These are phyloP conservation scores for Scylla paramamosain DNA, from an alignment of 1,140 invertebrate genomes.

Conservation along the genomic window DNA sequence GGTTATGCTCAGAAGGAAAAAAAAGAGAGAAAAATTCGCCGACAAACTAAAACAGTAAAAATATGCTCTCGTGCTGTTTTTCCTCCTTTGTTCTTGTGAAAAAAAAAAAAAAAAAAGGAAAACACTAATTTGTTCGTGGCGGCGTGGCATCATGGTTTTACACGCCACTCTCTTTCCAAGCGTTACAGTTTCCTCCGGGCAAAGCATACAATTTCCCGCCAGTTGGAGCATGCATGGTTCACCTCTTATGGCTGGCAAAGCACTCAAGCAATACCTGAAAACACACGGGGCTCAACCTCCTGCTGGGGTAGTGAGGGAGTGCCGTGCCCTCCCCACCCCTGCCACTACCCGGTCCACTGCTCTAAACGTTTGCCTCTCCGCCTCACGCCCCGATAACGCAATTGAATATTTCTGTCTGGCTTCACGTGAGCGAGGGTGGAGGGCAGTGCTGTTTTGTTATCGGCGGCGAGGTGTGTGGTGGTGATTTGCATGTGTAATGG, in stretches of 20 bases:
- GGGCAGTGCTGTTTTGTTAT: background rate
- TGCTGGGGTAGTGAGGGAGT: background rate
- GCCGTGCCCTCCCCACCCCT: background rate
- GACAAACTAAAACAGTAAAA: background rate
- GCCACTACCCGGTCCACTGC: background rate
- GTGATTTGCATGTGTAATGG: constrained; percentile 22
- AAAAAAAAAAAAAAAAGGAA: background rate
- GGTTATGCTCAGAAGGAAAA: too few species aligned
- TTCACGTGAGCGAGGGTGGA: constrained; percentile 10
- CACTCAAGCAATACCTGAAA: background rate
- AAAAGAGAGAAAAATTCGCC: too few species aligned
- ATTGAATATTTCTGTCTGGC: constrained; percentile 6
- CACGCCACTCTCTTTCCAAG: background rate
- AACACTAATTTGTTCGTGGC: background rate
- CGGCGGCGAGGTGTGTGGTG: background rate
- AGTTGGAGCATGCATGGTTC: background rate
- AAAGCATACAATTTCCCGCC: background rate
- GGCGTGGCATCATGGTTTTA: background rate
- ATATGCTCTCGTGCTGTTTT: background rate
- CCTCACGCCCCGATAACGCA: background rate
- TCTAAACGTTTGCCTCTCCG: background rate
- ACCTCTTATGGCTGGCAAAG: background rate
- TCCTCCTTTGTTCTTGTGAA: background rate
- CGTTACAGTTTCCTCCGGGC: background rate
- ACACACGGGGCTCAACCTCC: background rate